Conservation (phyloP, 2,797 vertebrate species). For the Pangasius larnaudii region DNA sequence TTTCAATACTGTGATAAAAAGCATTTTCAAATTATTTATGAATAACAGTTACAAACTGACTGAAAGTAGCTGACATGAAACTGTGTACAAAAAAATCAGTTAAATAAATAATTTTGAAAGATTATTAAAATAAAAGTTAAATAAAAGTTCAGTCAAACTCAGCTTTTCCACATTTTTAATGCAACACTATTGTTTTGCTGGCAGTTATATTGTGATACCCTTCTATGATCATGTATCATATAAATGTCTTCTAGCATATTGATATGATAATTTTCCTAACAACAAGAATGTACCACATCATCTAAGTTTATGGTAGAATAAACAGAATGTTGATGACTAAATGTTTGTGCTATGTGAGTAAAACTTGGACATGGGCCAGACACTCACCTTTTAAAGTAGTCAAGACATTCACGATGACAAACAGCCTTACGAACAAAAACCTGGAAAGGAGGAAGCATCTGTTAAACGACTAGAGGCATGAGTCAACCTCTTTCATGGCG, state of each 20-base stretch:
- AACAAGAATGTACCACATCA: background rate
- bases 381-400: conserved; percentile 70
- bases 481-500: conserved; percentile 40
- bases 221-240: background rate
- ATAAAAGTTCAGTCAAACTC: background rate
- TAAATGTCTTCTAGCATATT: background rate
- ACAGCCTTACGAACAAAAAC: conserved; percentile 63
- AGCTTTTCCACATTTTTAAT: background rate
- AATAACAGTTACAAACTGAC: background rate
- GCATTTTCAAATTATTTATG: background rate
- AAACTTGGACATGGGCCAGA: conserved; percentile 3
- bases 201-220: background rate
- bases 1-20: background rate
- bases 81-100: background rate
- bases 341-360: background rate
- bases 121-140: too few relatives aligned
- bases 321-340: conserved; percentile 7
- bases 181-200: background rate
- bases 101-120: background rate
- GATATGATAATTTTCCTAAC: background rate
- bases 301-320: background rate
- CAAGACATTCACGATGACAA: conserved; percentile 62
- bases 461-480: conserved; percentile 46
- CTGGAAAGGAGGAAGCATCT: conserved; percentile 61
- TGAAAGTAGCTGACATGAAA: background rate